Evolutionary conservation across 1,140 invertebrate species (phyloP).

Genomic region (Anagrus nilaparvatae): DNA sequence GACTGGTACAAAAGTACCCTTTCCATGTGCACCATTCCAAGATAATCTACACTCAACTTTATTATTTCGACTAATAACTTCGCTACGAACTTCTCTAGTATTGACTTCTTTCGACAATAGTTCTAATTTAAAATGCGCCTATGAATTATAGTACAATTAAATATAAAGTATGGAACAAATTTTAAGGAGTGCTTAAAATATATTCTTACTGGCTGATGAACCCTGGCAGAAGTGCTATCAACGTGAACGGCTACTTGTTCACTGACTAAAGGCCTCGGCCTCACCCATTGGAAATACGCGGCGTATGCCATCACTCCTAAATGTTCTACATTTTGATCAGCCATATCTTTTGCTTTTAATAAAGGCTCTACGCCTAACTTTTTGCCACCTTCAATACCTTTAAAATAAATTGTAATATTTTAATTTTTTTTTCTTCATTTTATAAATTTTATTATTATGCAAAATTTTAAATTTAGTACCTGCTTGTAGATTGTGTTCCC

Average conservation of each 20-base stretch:
- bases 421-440: too few relatives aligned
- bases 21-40: constrained; percentile 58
- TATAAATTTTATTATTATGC: too few relatives aligned
- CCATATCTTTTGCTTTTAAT: constrained; percentile 85
- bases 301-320: constrained; percentile 93
- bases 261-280: constrained; percentile 67
- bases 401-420: too few relatives aligned
- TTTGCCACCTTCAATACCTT: constrained; percentile 51
- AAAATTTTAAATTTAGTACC: too few relatives aligned
- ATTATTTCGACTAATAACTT: constrained; percentile 71
- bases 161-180: constrained; percentile 2
- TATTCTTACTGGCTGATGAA: constrained; percentile 66
- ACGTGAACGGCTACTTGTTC: constrained; percentile 65
- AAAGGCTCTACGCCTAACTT: constrained; percentile 77
- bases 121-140: constrained; percentile 75
- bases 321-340: constrained; percentile 88
- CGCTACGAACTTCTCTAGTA: constrained; percentile 65
- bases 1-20: constrained; percentile 76
- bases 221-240: constrained; percentile 69
- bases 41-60: constrained; percentile 48
- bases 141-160: too few relatives aligned
- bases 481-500: constrained; percentile 74
- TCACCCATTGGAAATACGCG: constrained; percentile 78
- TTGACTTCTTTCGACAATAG: constrained; percentile 69
- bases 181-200: constrained; percentile 14